A percentile compares a stretch with the other conserved stretches of the same genome.
phyloP scores from a whole-genome alignment of 2,888 invertebrate species.

The Aspidapion aeneum region DNA sequence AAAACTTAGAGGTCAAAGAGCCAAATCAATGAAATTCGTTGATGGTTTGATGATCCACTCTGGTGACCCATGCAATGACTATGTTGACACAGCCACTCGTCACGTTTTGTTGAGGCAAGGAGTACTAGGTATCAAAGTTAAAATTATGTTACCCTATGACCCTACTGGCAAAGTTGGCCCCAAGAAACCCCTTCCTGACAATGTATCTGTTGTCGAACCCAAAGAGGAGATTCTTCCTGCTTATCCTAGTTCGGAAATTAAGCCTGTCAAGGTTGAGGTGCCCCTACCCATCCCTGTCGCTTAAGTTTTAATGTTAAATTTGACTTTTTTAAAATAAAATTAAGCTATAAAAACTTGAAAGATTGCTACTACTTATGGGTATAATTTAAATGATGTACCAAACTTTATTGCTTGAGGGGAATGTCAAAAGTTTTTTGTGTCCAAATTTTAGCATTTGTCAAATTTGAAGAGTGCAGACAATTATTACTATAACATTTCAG shows the following conservation, averaged over 20 bases:
- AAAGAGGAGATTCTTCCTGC: slow-evolving; percentile 84
- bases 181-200: slow-evolving; percentile 96
- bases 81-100: slow-evolving; percentile 96
- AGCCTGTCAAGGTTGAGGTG: slow-evolving; percentile 60
- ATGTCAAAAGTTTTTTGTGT: too few species aligned
- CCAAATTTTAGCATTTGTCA: too few species aligned
- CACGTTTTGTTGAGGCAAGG: slow-evolving; percentile 94
- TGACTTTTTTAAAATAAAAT: neutral
- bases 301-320: neutral
- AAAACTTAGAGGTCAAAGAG: slow-evolving; percentile 97
- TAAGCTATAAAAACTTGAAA: neutral
- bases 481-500: too few species aligned
- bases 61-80: slow-evolving; percentile 97
- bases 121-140: slow-evolving; percentile 53
- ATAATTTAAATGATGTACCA: too few species aligned
- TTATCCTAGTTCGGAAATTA: slow-evolving; percentile 73
- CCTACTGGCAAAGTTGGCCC: slow-evolving; percentile 96
- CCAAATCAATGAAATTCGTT: slow-evolving; percentile 99
- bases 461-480: too few species aligned
- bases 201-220: slow-evolving; percentile 95
- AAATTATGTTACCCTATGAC: slow-evolving; percentile 99
- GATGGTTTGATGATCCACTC: slow-evolving; percentile 99
- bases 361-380: neutral
- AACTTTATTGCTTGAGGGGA: too few species aligned
- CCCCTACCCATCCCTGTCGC: slow-evolving; percentile 49